These are phyloP conservation scores for Leuciscus waleckii DNA, from an alignment of 2,797 vertebrate genomes.

Conservation along the genomic window DNA sequence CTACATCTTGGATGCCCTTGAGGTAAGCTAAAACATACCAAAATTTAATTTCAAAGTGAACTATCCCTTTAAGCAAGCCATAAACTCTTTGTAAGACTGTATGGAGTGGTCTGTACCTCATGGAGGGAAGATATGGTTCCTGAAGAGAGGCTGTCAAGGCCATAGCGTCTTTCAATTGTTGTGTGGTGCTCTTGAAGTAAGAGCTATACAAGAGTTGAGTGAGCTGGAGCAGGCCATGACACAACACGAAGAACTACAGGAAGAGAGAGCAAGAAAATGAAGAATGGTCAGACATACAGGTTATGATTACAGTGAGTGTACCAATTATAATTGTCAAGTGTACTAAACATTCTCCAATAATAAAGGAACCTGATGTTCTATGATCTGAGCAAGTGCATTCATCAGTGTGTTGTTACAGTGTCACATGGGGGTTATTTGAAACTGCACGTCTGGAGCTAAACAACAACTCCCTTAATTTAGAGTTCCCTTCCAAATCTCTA, in stretches of 20 bases:
- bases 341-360: not conserved
- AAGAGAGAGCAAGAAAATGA: not conserved
- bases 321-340: not conserved
- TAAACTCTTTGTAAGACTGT: not conserved
- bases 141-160: slow-evolving; percentile 94
- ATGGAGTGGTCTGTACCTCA: slow-evolving; percentile 79
- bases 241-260: slow-evolving; percentile 90
- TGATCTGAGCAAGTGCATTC: slow-evolving; percentile 11
- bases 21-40: too few species aligned
- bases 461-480: not conserved
- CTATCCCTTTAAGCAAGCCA: too few species aligned
- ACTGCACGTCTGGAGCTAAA: not conserved
- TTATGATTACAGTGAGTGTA: not conserved
- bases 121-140: slow-evolving; percentile 95
- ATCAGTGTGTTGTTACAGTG: not conserved
- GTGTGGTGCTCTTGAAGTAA: slow-evolving; percentile 97
- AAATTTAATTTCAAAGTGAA: too few species aligned
- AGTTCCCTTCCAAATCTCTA: not conserved
- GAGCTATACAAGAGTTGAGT: slow-evolving; percentile 93
- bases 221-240: slow-evolving; percentile 92
- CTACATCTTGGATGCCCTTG: too few species aligned
- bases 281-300: not conserved
- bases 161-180: slow-evolving; percentile 94
- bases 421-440: not conserved
- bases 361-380: not conserved